Evolutionary conservation across 2,888 invertebrate genomes (phyloP).

Genomic region (Macrosiphum euphorbiae): DNA sequence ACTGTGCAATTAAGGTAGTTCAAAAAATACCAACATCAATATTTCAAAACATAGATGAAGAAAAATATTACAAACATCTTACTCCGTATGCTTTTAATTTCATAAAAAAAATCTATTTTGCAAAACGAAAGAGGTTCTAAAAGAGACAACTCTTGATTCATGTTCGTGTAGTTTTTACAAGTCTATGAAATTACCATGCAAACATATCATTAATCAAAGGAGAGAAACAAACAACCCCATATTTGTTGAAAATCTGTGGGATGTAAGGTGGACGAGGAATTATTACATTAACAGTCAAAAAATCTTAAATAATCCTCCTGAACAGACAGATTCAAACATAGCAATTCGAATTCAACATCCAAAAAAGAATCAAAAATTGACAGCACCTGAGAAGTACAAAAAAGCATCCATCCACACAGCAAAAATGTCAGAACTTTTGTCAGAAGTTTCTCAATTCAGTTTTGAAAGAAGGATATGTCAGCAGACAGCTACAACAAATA

Average conservation of each 20-base stretch:
- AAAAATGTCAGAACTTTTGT: not conserved
- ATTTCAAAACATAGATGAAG: not conserved
- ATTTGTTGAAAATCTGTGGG: not conserved
- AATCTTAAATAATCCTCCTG: not conserved
- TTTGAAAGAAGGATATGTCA: not conserved
- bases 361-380: not conserved
- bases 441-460: not conserved
- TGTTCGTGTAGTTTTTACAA: not conserved
- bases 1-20: not conserved
- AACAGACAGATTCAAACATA: not conserved
- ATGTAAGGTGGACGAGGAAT: not conserved
- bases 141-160: not conserved
- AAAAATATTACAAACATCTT: not conserved
- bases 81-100: not conserved
- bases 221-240: not conserved
- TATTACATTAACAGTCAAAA: not conserved
- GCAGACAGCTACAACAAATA: not conserved
- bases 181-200: not conserved
- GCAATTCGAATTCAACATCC: not conserved
- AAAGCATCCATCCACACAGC: not conserved
- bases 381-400: not conserved
- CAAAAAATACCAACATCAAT: slow-evolving; percentile 12
- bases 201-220: not conserved
- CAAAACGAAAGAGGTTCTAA: not conserved
- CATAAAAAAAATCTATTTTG: not conserved